These are phyloP conservation scores for Cyprinodon tularosa DNA, from an alignment of 2,113 vertebrate species.

Conservation along the genomic window DNA sequence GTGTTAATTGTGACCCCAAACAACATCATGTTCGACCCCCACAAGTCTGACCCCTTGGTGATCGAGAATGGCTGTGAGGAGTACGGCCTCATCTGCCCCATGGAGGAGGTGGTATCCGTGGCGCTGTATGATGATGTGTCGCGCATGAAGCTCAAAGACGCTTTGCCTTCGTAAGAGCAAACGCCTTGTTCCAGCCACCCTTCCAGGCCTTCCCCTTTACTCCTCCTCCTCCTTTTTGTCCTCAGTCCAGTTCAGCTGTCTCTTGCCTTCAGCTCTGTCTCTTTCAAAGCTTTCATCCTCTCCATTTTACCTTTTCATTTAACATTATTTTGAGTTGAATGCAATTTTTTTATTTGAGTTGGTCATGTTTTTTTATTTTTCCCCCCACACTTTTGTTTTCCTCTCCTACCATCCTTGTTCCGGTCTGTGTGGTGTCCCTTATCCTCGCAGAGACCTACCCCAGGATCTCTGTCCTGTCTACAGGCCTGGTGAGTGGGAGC, in stretches of 20 bases:
- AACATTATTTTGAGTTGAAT: conserved; percentile 38
- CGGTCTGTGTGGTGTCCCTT: conserved; percentile 71
- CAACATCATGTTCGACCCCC: conserved; percentile 99
- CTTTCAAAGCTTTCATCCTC: neutral
- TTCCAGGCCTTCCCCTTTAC: neutral
- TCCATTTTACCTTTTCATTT: neutral
- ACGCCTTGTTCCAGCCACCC: neutral
- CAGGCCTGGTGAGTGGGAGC: conserved; percentile 99
- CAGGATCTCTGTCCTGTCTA: conserved; percentile 99
- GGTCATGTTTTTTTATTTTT: conserved; percentile 48
- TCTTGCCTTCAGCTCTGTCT: neutral
- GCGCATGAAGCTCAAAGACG: conserved; percentile 97
- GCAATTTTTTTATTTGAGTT: conserved; percentile 61
- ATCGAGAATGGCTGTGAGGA: conserved; percentile 98
- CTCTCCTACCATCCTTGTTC: conserved; percentile 36
- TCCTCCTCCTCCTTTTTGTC: conserved; percentile 18
- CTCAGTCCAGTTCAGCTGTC: conserved; percentile 13
- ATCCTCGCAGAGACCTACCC: conserved; percentile 92
- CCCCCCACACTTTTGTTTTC: neutral
- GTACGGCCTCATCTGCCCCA: conserved; percentile 96
- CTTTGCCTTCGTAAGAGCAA: conserved; percentile 93
- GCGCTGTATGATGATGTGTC: conserved; percentile 96
- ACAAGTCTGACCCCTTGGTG: conserved; percentile 97
- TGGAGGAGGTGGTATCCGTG: conserved; percentile 95
- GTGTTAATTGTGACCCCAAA: conserved; percentile 99